These are phyloP conservation scores for Pseudanteris insignis DNA, from an alignment of 2,888 invertebrate species.

Conservation along the genomic window DNA sequence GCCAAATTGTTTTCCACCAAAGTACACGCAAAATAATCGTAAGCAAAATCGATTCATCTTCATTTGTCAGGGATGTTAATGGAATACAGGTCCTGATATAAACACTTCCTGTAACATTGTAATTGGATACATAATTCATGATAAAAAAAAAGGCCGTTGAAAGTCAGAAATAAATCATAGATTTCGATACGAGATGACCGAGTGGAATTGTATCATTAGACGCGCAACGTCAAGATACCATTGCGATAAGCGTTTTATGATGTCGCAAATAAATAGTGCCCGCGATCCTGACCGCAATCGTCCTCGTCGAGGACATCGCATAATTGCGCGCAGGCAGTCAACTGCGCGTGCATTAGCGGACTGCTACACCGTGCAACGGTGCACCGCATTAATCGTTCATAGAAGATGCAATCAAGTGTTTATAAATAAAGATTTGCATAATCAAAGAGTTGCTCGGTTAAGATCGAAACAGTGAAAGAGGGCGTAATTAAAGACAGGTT, in stretches of 20 bases:
- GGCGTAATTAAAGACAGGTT: conserved; percentile 40
- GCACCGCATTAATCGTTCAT: conserved; percentile 65
- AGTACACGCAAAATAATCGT: too few relatives aligned
- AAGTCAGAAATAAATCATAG: not conserved
- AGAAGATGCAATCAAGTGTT: conserved; percentile 63
- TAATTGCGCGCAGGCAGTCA: conserved; percentile 53
- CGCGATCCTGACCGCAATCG: conserved; percentile 36
- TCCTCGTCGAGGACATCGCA: conserved; percentile 50
- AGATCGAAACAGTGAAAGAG: conserved; percentile 25
- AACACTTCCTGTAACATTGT: too few relatives aligned
- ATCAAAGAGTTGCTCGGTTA: conserved; percentile 65
- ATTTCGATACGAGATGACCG: not conserved
- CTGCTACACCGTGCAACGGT: conserved; percentile 49
- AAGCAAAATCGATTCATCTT: too few relatives aligned
- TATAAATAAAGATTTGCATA: conserved; percentile 65
- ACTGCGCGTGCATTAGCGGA: conserved; percentile 56
- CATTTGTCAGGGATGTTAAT: not conserved
- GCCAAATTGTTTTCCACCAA: too few relatives aligned
- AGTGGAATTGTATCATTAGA: conserved; percentile 20
- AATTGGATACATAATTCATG: too few relatives aligned
- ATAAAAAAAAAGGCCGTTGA: not conserved
- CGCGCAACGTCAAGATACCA: conserved; percentile 11
- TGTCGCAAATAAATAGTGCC: conserved; percentile 34
- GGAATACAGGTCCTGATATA: not conserved
- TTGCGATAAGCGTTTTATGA: conserved; percentile 28